Evolutionary conservation across 92 coral and sea anemone species (phyloP).

Genomic region (Micromussa lordhowensis): DNA sequence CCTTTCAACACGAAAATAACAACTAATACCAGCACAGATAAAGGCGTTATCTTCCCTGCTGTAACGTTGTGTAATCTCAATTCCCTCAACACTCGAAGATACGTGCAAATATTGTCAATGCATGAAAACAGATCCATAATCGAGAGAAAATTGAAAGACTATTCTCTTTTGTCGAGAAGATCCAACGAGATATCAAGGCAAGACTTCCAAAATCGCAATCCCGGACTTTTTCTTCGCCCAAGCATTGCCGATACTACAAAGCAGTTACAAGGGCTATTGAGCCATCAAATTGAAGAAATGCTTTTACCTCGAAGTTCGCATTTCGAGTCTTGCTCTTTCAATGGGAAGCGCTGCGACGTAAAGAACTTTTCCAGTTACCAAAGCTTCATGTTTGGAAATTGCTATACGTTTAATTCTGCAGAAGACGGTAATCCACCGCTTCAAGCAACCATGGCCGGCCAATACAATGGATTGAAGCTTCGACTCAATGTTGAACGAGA

Average conservation of each 20-base stretch:
- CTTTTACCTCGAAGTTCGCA: conserved; percentile 23
- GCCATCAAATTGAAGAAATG: conserved; percentile 58
- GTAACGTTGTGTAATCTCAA: conserved; percentile 6
- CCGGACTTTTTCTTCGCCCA: neutral
- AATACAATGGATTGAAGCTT: conserved; percentile 52
- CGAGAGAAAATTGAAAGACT: neutral
- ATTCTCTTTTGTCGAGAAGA: neutral
- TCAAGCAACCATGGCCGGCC: conserved; percentile 27
- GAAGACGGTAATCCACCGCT: conserved; percentile 21
- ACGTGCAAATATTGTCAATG: too few relatives aligned
- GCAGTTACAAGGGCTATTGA: neutral
- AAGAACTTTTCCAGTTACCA: conserved; percentile 43
- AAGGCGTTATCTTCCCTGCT: neutral
- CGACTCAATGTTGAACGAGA: conserved; percentile 57
- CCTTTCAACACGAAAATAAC: conserved; percentile 15
- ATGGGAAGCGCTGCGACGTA: conserved; percentile 32
- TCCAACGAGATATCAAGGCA: neutral
- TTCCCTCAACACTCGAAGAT: neutral
- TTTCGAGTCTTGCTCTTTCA: conserved; percentile 29
- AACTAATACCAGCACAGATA: neutral
- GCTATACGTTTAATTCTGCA: conserved; percentile 71
- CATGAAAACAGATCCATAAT: neutral
- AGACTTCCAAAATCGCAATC: conserved; percentile 2
- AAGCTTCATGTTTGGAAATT: conserved; percentile 36
- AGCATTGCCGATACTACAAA: neutral